phyloP scores from a whole-genome alignment of 2,888 invertebrate genomes.

The Trichacis sp. region DNA sequence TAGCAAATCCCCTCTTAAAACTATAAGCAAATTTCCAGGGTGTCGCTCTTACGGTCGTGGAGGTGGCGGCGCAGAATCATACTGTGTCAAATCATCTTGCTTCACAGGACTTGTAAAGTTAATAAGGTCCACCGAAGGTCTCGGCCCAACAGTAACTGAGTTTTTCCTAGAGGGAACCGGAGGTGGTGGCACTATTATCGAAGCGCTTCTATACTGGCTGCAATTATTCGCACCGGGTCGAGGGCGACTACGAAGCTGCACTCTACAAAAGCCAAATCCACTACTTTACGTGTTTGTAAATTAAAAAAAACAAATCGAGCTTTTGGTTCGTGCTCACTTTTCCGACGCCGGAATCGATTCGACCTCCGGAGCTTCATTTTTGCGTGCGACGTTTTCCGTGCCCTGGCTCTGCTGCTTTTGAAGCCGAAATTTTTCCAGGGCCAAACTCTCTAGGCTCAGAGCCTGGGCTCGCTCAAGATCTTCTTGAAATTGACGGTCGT shows the following conservation, averaged over 20 bases:
- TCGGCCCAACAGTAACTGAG: slow-evolving; percentile 58
- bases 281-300: background rate
- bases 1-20: too few species aligned
- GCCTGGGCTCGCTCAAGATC: slow-evolving; percentile 91
- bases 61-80: slow-evolving; percentile 57
- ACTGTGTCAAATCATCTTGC: slow-evolving; percentile 59
- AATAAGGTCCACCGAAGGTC: slow-evolving; percentile 59
- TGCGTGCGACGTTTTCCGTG: slow-evolving; percentile 42
- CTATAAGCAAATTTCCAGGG: too few species aligned
- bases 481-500: slow-evolving; percentile 86
- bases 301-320: background rate
- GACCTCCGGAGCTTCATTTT: slow-evolving; percentile 32
- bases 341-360: background rate
- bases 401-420: slow-evolving; percentile 72
- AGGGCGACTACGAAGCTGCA: slow-evolving; percentile 72
- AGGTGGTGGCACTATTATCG: slow-evolving; percentile 70
- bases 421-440: slow-evolving; percentile 83
- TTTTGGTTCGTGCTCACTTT: background rate
- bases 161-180: slow-evolving; percentile 65
- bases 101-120: slow-evolving; percentile 67
- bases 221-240: slow-evolving; percentile 72
- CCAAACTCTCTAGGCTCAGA: slow-evolving; percentile 86
- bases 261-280: slow-evolving; percentile 53
- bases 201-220: slow-evolving; percentile 66
- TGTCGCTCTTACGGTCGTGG: slow-evolving; percentile 56